These are phyloP conservation scores for Himalopsyche tibetana DNA, from an alignment of 2,888 invertebrate species.

Conservation along the genomic window DNA sequence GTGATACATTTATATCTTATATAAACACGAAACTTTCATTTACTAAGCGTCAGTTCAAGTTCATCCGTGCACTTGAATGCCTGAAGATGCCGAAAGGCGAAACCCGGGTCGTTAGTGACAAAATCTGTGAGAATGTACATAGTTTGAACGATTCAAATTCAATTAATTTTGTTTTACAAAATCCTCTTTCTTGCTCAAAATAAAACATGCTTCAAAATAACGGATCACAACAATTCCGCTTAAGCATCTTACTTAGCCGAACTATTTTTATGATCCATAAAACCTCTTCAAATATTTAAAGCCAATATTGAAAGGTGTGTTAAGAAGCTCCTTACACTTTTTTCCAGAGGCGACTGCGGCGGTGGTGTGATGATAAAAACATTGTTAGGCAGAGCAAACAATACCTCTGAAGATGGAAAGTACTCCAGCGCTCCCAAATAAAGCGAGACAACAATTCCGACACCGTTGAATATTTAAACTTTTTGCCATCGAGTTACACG, in stretches of 20 bases:
- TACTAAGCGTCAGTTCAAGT: too few relatives aligned
- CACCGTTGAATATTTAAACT: slow-evolving; percentile 46
- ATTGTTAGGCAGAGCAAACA: slow-evolving; percentile 34
- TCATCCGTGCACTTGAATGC: too few relatives aligned
- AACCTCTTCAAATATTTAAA: slow-evolving; percentile 40
- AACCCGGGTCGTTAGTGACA: too few relatives aligned
- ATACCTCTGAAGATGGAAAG: slow-evolving; percentile 12
- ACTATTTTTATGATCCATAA: slow-evolving; percentile 20
- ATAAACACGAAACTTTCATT: too few relatives aligned
- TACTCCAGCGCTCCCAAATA: slow-evolving; percentile 39
- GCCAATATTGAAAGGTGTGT: slow-evolving; percentile 27
- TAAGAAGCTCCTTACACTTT: slow-evolving; percentile 35
- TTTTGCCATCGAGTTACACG: slow-evolving; percentile 17
- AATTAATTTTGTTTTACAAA: too few relatives aligned
- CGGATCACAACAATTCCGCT: neutral
- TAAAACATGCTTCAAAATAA: neutral
- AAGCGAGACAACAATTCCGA: slow-evolving; percentile 47
- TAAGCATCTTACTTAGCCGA: slow-evolving; percentile 3
- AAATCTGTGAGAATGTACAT: too few relatives aligned
- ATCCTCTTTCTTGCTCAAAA: neutral
- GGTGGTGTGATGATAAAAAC: slow-evolving; percentile 22
- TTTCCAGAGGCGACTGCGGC: neutral
- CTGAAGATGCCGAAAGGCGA: too few relatives aligned
- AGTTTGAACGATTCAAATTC: too few relatives aligned
- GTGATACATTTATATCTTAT: too few relatives aligned